Conservation (phyloP, 2,113 vertebrate species). For the Cygnus atratus region DNA sequence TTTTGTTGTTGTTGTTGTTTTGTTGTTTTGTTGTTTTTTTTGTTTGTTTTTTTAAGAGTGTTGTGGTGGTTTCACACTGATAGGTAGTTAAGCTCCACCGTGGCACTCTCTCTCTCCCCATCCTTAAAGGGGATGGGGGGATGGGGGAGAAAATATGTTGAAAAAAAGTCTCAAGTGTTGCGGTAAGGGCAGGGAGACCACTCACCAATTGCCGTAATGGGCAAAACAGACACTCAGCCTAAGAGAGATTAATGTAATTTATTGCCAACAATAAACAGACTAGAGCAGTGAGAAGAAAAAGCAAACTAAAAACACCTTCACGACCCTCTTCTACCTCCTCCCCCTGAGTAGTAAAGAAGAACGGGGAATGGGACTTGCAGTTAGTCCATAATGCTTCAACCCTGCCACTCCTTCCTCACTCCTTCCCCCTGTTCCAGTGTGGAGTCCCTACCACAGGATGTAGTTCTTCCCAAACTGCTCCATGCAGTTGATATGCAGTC, state of each 20-base stretch:
- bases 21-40: too few species aligned
- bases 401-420: background rate
- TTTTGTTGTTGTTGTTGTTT: background rate
- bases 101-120: background rate
- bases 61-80: background rate
- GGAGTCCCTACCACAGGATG: background rate
- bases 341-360: background rate
- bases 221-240: background rate
- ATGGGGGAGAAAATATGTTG: background rate
- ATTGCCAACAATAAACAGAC: background rate
- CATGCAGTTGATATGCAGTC: too few species aligned
- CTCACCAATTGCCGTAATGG: background rate
- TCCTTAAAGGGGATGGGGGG: background rate
- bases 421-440: background rate
- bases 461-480: background rate
- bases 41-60: background rate
- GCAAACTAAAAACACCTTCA: background rate
- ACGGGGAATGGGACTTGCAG: background rate
- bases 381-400: background rate
- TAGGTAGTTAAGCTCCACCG: background rate
- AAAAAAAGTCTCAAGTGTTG: background rate
- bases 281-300: too few species aligned
- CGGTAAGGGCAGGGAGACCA: background rate
- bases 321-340: background rate
- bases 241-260: background rate